Base-by-base conservation (phyloP, 2,888 invertebrate genomes). In the Epinotia nisella region DNA sequence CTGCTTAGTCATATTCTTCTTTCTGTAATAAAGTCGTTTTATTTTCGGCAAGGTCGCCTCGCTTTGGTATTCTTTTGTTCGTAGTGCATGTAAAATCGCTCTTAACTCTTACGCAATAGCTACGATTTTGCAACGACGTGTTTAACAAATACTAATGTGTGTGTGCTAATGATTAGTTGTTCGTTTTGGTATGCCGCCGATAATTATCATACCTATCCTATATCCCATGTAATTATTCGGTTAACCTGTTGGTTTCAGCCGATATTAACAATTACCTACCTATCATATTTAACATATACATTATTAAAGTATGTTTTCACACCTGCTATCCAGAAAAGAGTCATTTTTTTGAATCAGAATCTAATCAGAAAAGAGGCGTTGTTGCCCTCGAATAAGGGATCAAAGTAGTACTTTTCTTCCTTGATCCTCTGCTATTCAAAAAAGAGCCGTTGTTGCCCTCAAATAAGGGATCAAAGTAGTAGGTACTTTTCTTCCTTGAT, bases 31-130 rank as follows among this genome's bases (percentile, higher is more conserved):
- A 53, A 65, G 39, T 21, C 17, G 66, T 56, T 66, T 45, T 66
- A 66, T 66, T 66, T 66, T 66, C 55, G 41, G 56, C 66, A 66
- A 66, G 66, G 66, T 66, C 58, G 59, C 70, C 70, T 49, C 64
- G 59, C 58, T 60, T 41, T 68, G 68, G 24, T 68, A 72, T 67
- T 62, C 29, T 64, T 68, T 19, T 35, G 17, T 21, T 65, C n/a
- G 15, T 2, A 11, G 15, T 9, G 35, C 49, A 15, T 45, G 45
- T 15, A n/a, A 49, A n/a, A 49, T 49, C 1, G 49, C 7, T 55
- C 65, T 66, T 21, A 66, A 56, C 19, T 1, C 41, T 21, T n/a
- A 11, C 24, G n/a, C 15, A 39, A 35, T 65, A 65, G 53, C 15
- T 15, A 10, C 7, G 19, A 55, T 15, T 65, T 55, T 65, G 17